phyloP scores from a whole-genome alignment of 2,113 vertebrate species.

The Deroptyus accipitrinus region DNA sequence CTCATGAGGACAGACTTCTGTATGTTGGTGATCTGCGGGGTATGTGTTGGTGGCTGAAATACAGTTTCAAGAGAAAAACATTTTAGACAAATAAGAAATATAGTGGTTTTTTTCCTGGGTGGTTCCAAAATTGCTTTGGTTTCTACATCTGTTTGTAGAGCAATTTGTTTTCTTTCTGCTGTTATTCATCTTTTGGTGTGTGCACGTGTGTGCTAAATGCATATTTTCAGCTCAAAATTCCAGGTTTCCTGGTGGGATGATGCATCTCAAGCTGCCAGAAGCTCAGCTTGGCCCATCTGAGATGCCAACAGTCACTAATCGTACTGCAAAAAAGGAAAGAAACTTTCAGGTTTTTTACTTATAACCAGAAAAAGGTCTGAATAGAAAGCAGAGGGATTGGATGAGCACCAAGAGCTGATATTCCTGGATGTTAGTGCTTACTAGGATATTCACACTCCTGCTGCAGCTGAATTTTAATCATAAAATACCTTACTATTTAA shows the following conservation, averaged over 20 bases:
- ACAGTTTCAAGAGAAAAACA: not conserved
- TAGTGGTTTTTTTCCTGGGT: not conserved
- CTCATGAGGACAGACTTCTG: rapidly evolving
- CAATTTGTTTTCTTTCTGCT: not conserved
- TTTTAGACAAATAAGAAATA: not conserved
- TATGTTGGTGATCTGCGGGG: not conserved
- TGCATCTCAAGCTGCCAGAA: not conserved
- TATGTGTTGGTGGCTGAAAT: not conserved
- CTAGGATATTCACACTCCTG: not conserved
- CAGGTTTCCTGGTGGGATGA: not conserved
- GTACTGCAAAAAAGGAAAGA: not conserved
- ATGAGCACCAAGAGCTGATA: not conserved
- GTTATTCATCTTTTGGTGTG: rapidly evolving
- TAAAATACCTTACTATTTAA: not conserved
- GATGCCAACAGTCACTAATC: not conserved
- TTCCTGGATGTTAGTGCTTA: not conserved
- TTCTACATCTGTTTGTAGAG: not conserved
- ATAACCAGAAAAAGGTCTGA: not conserved
- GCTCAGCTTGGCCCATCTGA: not conserved
- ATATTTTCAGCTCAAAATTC: not conserved
- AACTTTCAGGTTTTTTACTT: not conserved
- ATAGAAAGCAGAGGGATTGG: not conserved
- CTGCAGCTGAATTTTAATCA: not conserved
- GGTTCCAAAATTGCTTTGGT: not conserved
- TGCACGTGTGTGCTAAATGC: not conserved